These are phyloP conservation scores for Oegoconia quadripuncta DNA, from an alignment of 2,888 invertebrate species.

Conservation along the genomic window DNA sequence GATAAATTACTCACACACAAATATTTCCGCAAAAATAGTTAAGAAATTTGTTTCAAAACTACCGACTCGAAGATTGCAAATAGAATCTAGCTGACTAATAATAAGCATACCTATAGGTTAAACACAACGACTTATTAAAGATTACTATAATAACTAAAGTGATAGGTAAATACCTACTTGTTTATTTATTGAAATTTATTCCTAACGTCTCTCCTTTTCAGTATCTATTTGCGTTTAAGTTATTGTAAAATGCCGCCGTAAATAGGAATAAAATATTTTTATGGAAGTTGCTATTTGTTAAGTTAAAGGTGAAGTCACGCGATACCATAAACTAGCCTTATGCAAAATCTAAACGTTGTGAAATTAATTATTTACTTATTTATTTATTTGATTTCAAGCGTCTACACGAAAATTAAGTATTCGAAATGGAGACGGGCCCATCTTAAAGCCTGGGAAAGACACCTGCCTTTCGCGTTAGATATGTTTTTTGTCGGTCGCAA, in stretches of 20 bases:
- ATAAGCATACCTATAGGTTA: no score
- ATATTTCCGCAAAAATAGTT: neutral
- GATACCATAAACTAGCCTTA: no score
- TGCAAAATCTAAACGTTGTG: no score
- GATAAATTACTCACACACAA: no score
- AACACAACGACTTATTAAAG: no score
- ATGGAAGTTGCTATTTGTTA: neutral
- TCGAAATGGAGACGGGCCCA: neutral
- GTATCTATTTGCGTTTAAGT: neutral
- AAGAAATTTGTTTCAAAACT: neutral
- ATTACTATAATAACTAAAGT: no score
- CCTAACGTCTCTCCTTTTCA: neutral
- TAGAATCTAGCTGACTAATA: no score
- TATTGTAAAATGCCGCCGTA: neutral
- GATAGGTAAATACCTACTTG: no score
- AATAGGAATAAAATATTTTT: constrained; percentile 1
- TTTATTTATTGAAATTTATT: no score
- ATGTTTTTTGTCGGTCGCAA: constrained; percentile 50
- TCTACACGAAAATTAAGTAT: neutral
- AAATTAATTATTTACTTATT: no score
- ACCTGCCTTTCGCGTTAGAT: constrained; percentile 59
- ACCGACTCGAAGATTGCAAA: no score
- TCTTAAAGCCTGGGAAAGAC: constrained; percentile 29
- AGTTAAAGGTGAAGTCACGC: neutral
- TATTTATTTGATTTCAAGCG: no score